phyloP scores from a whole-genome alignment of 35 echinoderm and acorn worm species.

The Ophiothrix spiculata region DNA sequence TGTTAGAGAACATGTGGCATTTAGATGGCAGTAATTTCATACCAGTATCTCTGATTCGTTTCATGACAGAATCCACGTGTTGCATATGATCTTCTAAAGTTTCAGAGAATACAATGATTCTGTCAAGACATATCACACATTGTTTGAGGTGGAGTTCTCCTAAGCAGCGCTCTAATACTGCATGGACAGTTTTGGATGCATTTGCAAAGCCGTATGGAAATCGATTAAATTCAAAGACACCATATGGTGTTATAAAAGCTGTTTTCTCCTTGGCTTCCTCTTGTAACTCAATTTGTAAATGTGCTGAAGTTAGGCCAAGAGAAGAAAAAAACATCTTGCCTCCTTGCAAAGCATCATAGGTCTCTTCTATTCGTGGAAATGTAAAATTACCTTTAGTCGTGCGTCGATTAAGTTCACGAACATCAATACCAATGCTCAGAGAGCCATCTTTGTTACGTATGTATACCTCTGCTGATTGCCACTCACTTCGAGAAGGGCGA shows the following conservation, averaged over 20 bases:
- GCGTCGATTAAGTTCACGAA: too few relatives aligned
- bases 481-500: too few relatives aligned
- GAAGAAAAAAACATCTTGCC: constrained; percentile 35
- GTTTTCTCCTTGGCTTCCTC: constrained; percentile 46
- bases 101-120: constrained; percentile 28
- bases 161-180: constrained; percentile 10
- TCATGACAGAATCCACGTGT: constrained; percentile 9
- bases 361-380: too few relatives aligned
- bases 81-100: constrained; percentile 42
- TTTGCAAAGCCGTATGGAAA: constrained; percentile 44
- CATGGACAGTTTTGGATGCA: constrained; percentile 38
- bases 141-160: constrained; percentile 32
- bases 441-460: too few relatives aligned
- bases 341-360: too few relatives aligned
- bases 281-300: constrained; percentile 43
- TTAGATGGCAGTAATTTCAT: constrained; percentile 39
- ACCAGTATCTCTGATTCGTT: constrained; percentile 36
- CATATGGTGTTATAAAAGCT: constrained; percentile 36
- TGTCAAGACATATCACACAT: constrained; percentile 6
- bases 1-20: constrained; percentile 14
- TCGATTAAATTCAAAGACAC: constrained; percentile 31
- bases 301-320: constrained; percentile 14
- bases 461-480: too few relatives aligned
- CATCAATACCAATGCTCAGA: too few relatives aligned
- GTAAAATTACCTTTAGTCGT: too few relatives aligned